Evolutionary conservation across 2,113 vertebrate genomes (phyloP).

Genomic region (Solea solea): DNA sequence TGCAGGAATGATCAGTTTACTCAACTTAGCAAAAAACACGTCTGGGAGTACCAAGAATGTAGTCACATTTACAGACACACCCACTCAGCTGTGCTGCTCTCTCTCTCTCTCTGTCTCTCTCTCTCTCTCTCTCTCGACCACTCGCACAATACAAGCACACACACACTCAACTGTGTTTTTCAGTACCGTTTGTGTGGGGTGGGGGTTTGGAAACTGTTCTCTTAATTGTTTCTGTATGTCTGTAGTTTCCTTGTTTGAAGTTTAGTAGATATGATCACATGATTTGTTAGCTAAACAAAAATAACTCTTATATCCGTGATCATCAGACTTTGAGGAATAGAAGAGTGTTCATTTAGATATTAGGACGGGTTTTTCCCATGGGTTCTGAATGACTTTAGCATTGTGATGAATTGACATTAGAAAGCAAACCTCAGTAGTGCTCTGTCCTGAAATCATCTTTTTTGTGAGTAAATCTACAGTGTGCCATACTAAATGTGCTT

Average conservation of each 20-base stretch:
- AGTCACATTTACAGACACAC: too few species aligned
- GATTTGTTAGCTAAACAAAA: conserved; percentile 14
- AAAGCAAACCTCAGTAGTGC: not conserved
- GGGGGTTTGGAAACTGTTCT: not conserved
- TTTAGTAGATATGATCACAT: conserved; percentile 25
- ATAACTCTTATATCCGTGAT: conserved; percentile 10
- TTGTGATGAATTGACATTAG: not conserved
- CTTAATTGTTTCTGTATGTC: not conserved
- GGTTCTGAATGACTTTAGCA: not conserved
- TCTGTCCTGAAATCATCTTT: not conserved
- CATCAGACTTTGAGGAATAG: conserved; percentile 18
- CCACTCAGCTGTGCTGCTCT: too few species aligned
- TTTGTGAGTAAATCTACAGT: not conserved
- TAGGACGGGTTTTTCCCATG: not conserved
- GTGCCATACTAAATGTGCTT: not conserved
- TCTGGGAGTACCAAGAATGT: too few species aligned
- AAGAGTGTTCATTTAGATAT: not conserved
- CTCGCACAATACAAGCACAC: too few species aligned
- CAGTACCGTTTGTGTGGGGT: not conserved
- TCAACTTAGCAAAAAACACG: too few species aligned
- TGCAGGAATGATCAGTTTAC: too few species aligned
- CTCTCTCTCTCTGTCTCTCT: not conserved
- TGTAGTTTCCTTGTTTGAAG: conserved; percentile 4
- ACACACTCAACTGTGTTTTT: too few species aligned
- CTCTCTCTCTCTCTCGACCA: too few species aligned